These are phyloP conservation scores for Chaetodon trifascialis DNA, from an alignment of 2,113 vertebrate genomes.

Conservation along the genomic window DNA sequence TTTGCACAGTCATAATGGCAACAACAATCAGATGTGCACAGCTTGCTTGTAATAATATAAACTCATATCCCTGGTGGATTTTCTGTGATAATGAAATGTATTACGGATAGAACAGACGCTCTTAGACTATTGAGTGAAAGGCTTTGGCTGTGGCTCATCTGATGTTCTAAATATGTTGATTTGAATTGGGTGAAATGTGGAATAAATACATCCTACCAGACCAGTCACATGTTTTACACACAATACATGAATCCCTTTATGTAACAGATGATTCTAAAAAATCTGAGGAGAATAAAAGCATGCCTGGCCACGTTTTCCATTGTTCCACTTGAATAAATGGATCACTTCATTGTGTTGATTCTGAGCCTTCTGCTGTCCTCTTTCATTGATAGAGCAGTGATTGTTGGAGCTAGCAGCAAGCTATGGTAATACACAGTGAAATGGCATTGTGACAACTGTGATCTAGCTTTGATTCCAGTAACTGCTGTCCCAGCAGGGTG, in stretches of 20 bases:
- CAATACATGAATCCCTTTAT: conserved; percentile 13
- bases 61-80: conserved; percentile 40
- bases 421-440: conserved; percentile 58
- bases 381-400: conserved; percentile 53
- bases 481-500: conserved; percentile 69
- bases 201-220: neutral
- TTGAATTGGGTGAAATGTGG: conserved; percentile 29
- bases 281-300: conserved; percentile 7
- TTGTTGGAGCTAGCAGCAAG: conserved; percentile 41
- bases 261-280: conserved; percentile 7
- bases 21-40: conserved; percentile 37
- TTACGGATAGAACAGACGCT: conserved; percentile 24
- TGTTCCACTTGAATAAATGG: conserved; percentile 41
- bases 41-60: conserved; percentile 47
- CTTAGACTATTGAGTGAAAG: conserved; percentile 33
- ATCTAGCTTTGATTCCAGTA: conserved; percentile 80
- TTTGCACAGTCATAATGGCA: conserved; percentile 41
- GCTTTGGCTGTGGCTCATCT: neutral
- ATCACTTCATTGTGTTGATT: conserved; percentile 40
- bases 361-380: conserved; percentile 25
- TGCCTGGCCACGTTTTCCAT: conserved; percentile 7
- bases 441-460: conserved; percentile 78
- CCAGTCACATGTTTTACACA: neutral
- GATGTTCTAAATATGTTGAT: conserved; percentile 18
- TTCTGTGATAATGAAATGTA: conserved; percentile 46